These are phyloP conservation scores for Lasioglossum villosulum DNA, from an alignment of 2,888 invertebrate species.

Conservation along the genomic window DNA sequence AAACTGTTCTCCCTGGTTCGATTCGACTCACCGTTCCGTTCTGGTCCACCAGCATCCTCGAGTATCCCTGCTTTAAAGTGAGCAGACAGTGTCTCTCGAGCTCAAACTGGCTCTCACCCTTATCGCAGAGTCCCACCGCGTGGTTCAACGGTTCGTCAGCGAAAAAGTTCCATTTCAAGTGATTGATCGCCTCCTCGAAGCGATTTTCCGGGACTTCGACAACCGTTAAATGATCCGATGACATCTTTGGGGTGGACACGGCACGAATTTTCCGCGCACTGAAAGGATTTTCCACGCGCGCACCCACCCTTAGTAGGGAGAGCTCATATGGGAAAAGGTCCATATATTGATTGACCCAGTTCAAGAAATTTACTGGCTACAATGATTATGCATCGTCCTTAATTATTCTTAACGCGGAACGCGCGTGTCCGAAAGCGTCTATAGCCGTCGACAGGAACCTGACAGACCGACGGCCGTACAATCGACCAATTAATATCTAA, in stretches of 20 bases:
- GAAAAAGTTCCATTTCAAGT: conserved; percentile 91
- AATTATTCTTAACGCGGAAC: conserved; percentile 31
- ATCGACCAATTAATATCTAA: not conserved
- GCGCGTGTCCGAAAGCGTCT: not conserved
- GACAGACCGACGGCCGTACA: not conserved
- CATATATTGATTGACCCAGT: conserved; percentile 84
- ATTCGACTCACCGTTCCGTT: conserved; percentile 86
- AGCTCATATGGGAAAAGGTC: conserved; percentile 74
- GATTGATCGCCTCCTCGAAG: conserved; percentile 88
- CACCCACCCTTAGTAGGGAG: conserved; percentile 72
- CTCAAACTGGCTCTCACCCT: conserved; percentile 89
- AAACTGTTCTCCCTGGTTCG: not conserved
- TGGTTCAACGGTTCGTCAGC: conserved; percentile 93
- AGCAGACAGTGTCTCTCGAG: conserved; percentile 90
- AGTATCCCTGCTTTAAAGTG: conserved; percentile 91
- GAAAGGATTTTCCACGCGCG: conserved; percentile 77
- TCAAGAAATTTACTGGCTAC: conserved; percentile 67
- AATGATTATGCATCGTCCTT: conserved; percentile 44
- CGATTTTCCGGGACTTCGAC: conserved; percentile 85
- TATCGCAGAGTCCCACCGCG: conserved; percentile 90
- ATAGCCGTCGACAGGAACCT: not conserved
- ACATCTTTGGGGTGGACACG: conserved; percentile 76
- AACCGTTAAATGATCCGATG: conserved; percentile 82
- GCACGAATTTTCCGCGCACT: conserved; percentile 73
- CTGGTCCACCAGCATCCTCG: conserved; percentile 88